phyloP scores from a whole-genome alignment of 2,113 vertebrate genomes.

The Poecile atricapillus region DNA sequence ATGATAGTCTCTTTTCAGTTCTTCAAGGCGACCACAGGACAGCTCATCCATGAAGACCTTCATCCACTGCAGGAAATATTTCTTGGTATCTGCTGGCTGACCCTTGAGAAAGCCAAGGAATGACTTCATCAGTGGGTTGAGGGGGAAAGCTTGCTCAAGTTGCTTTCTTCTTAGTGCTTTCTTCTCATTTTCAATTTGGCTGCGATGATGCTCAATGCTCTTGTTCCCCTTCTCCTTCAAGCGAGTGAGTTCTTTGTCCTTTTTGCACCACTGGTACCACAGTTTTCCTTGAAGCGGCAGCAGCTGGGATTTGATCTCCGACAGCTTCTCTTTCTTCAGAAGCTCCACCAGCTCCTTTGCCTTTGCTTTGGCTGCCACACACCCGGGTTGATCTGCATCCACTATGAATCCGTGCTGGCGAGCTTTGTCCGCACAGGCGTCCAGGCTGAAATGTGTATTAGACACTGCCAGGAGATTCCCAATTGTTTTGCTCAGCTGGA shows the following conservation, averaged over 20 bases:
- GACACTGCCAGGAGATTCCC: constrained; percentile 10
- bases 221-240: constrained; percentile 62
- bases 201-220: constrained; percentile 57
- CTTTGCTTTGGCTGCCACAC: constrained; percentile 56
- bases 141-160: neutral
- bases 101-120: constrained; percentile 36
- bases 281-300: constrained; percentile 66
- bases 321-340: constrained; percentile 38
- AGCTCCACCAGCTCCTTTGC: constrained; percentile 14
- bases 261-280: constrained; percentile 66
- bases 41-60: constrained; percentile 62
- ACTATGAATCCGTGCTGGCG: constrained; percentile 17
- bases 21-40: constrained; percentile 4
- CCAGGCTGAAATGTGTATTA: neutral
- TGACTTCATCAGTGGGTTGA: constrained; percentile 17
- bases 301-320: constrained; percentile 61
- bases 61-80: constrained; percentile 73
- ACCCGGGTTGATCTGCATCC: constrained; percentile 47
- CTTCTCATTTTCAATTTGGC: constrained; percentile 61
- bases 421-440: neutral
- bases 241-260: constrained; percentile 67
- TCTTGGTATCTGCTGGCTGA: constrained; percentile 33
- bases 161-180: constrained; percentile 13
- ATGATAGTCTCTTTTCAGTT: constrained; percentile 42
- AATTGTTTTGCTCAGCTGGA: constrained; percentile 39